Evolutionary conservation across 2,113 vertebrate genomes (phyloP).

Genomic region (Paramormyrops kingsleyae): DNA sequence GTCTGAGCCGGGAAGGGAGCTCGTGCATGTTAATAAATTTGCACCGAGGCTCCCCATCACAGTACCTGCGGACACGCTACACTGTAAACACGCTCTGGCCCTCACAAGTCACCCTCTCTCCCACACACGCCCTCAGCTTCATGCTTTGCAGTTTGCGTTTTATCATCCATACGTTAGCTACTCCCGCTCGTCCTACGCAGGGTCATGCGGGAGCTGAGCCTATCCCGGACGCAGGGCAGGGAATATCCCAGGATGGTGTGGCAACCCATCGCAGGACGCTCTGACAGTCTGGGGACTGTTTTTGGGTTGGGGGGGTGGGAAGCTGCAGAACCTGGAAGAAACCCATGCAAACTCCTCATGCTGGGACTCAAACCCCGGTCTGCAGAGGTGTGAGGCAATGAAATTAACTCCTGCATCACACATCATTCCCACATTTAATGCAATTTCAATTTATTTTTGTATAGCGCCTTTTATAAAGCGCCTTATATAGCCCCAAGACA

Average conservation of each 20-base stretch:
- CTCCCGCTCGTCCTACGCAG: not conserved
- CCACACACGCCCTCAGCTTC: not conserved
- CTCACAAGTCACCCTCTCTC: not conserved
- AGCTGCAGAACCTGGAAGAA: not conserved
- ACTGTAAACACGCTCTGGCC: not conserved
- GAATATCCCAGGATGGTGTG: not conserved
- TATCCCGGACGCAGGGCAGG: not conserved
- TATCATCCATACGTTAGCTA: not conserved
- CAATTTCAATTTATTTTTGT: not conserved
- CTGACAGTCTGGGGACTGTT: not conserved
- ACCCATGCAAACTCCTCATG: not conserved
- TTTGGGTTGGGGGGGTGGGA: not conserved
- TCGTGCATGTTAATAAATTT: not conserved
- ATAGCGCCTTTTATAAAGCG: not conserved
- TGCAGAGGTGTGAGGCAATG: not conserved
- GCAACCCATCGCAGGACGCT: not conserved
- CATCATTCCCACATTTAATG: not conserved
- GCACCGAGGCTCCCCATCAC: not conserved
- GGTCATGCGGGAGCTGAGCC: not conserved
- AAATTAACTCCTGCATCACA: not conserved
- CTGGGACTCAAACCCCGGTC: not conserved
- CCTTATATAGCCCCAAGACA: not conserved
- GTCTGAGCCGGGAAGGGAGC: not conserved
- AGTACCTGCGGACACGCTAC: not conserved
- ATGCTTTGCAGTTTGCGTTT: not conserved